phyloP scores from a whole-genome alignment of 2,113 vertebrate species.

The Xiphorhynchus elegans region DNA sequence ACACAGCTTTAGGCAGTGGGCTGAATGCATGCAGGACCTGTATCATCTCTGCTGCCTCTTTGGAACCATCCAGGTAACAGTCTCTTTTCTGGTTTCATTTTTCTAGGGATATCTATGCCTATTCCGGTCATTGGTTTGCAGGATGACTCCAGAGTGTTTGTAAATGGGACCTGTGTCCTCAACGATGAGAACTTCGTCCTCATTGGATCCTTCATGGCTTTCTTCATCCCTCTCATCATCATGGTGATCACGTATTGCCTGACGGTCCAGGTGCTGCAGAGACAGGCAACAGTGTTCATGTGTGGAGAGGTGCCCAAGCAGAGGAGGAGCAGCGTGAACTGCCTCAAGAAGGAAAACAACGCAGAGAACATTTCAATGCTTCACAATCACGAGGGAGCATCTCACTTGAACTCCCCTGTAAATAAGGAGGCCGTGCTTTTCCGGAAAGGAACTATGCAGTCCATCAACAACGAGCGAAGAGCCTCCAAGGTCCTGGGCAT shows the following conservation, averaged over 20 bases:
- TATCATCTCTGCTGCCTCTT: not conserved
- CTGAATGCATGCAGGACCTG: not conserved
- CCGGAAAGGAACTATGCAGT: slow-evolving; percentile 95
- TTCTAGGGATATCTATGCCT: slow-evolving; percentile 90
- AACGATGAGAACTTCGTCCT: slow-evolving; percentile 96
- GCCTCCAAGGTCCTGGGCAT: slow-evolving; percentile 97
- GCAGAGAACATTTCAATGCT: slow-evolving; percentile 82
- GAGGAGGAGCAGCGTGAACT: slow-evolving; percentile 84
- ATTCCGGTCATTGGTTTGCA: slow-evolving; percentile 95
- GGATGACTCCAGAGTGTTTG: slow-evolving; percentile 90
- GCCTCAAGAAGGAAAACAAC: slow-evolving; percentile 79
- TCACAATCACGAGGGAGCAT: slow-evolving; percentile 80
- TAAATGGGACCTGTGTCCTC: slow-evolving; percentile 90
- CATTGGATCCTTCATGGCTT: slow-evolving; percentile 96
- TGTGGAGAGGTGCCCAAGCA: slow-evolving; percentile 77
- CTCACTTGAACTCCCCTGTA: slow-evolving; percentile 84
- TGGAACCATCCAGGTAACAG: not conserved
- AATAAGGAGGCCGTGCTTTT: slow-evolving; percentile 79
- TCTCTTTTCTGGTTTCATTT: not conserved
- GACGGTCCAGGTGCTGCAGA: slow-evolving; percentile 91
- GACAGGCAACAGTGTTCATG: slow-evolving; percentile 91
- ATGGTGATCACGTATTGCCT: slow-evolving; percentile 98
- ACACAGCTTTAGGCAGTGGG: not conserved
- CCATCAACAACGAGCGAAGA: slow-evolving; percentile 95
- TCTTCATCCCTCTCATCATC: slow-evolving; percentile 97